Base-by-base conservation (phyloP, 2,113 vertebrate genomes). In the Otocyon megalotis region DNA sequence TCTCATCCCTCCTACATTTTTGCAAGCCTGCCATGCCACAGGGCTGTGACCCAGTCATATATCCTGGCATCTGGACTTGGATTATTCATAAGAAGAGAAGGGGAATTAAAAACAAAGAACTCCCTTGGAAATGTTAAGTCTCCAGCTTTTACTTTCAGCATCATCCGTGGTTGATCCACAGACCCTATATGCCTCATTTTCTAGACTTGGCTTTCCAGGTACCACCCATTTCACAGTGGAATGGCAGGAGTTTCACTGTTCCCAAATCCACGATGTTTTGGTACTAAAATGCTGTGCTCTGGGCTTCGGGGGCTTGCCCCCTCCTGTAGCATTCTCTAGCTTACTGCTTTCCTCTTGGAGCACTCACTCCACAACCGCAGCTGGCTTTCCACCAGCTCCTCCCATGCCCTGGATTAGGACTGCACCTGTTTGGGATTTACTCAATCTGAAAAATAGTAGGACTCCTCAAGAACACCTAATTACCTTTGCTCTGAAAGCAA, bases 361-460 rank as follows among this genome's bases (percentile, higher is more conserved):
- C 13, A 6, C 11, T 15, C 53, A 43, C 43, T 43, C 83, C 81
- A 17, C 30, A 5, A 53, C 88, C 4, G 2, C 92, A 94, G 67
- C 63, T 76, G 95, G 63, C 80, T 94, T 13, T 71, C 81, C 67
- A 56, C 20, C 1, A 32, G 5, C 22, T 76, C 63, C 15, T 88
- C 86, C 95, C 71, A 50, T 71, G 54, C 92, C 80, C 56, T 50
- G 84, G 93, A 87, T 97, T 92, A 97, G 53, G 65, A 65, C 37
- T 86, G 95, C 96, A 98, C 96, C 97, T 98, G 96, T 89, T 93
- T 50, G 67, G 80, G 96, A 97, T 97, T 96, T 95, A 92, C 74
- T 97, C 94, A 93, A 93, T 91, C 94, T 91, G 67, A 94, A 93
- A 95, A 95, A 87, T 20, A 88, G 82, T 53, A 56, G 32, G 53